These are phyloP conservation scores for Ispidina picta DNA, from an alignment of 2,797 vertebrate genomes.

Conservation along the genomic window DNA sequence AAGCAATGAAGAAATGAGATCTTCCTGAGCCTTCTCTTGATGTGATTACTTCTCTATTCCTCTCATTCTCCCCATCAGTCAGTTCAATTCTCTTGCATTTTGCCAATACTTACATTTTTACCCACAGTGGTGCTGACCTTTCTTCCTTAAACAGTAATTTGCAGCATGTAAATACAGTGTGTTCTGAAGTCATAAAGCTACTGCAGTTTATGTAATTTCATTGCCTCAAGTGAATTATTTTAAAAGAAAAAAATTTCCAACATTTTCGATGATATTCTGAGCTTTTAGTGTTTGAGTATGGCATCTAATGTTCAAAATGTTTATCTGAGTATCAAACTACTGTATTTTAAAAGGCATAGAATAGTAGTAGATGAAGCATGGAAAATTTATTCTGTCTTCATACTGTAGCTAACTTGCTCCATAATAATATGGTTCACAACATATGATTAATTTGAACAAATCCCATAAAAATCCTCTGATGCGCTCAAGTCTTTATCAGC, in stretches of 20 bases:
- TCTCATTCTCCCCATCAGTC: not conserved
- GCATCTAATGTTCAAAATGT: not conserved
- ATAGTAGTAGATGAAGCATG: not conserved
- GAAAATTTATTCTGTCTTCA: not conserved
- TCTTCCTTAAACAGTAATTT: not conserved
- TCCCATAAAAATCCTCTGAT: slow-evolving; percentile 43
- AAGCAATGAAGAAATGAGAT: not conserved
- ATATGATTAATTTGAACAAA: not conserved
- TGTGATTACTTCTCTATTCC: not conserved
- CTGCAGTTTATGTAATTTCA: not conserved
- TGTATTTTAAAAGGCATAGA: not conserved
- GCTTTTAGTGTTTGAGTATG: not conserved
- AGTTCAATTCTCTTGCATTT: not conserved
- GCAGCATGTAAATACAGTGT: not conserved
- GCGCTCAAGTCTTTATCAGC: not conserved
- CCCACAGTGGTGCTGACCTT: not conserved
- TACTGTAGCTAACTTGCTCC: not conserved
- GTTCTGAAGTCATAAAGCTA: not conserved
- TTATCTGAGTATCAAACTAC: slow-evolving; percentile 13
- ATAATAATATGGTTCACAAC: not conserved
- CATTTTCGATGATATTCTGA: not conserved
- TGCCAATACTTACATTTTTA: not conserved
- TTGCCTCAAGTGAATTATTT: not conserved
- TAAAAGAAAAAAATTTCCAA: not conserved
- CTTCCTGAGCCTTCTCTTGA: not conserved